Evolutionary conservation across 2,888 invertebrate species (phyloP), one percentile per base, ranked within the genome.

Genomic region (Mythimna pallens): DNA sequence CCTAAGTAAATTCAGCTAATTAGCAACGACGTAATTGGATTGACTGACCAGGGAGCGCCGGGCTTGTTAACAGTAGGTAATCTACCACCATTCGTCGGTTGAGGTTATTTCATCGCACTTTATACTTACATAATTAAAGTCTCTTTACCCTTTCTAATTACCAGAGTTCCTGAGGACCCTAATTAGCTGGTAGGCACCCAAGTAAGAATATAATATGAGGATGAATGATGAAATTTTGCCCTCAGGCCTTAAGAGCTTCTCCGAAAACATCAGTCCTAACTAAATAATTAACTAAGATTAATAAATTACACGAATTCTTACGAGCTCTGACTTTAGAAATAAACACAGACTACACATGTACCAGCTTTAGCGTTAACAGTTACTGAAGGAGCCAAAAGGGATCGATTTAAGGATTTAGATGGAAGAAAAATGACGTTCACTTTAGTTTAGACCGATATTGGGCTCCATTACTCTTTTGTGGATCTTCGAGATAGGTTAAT

Each of bases 141-240:
- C 12, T 40, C 36, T 58, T 34, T 30, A 50, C 50, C 30, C n/a
- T 62, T 73, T 20, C 34, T 36, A 54, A 74, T 74, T 73, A 12
- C 50, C 34, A 74, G 12, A 22, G 55, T 40, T 50, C n/a, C 40
- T 55, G 22, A 25, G 34, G 6, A 50, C 30, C 47, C 22, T 62
- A 61, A 80, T 62, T 73, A 74, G 43, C 10, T 25, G 12, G 36
- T 40, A 17, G 14, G 47, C 17, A 14, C 14, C 10, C 34, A 47
- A 55, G 52, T 34, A 20, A 64, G 76, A 81, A 76, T 81, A 36
- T 47, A 58, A 30, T 40, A 81, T 57, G 22, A 54, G 36, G 5
- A 9, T 36, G 36, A 36, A 36, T 36, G 36, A 22, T 17, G 52
- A 57, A 76, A 76, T 75, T 81, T 65, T 81, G 59, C 34, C n/a